Conservation (phyloP, 2,113 vertebrate species). For the Phalacrocorax carbo region DNA sequence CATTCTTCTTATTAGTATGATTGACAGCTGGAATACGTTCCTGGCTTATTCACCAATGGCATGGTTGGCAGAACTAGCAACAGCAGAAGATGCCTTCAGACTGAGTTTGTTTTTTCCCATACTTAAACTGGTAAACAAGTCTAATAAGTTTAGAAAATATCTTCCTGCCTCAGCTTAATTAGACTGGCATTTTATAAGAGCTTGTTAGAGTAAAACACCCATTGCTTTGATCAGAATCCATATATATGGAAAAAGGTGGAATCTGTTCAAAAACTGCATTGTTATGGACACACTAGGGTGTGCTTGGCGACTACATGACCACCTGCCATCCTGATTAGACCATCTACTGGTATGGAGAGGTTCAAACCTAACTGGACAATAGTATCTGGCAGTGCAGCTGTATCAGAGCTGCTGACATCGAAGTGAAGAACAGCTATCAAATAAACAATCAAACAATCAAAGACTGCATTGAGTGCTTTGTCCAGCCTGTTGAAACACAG, state of each 20-base stretch:
- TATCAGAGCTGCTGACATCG: background rate
- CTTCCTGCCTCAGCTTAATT: background rate
- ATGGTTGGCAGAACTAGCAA: background rate
- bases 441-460: background rate
- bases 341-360: background rate
- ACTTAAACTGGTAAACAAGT: background rate
- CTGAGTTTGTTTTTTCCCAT: background rate
- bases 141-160: background rate
- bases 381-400: background rate
- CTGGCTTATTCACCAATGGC: background rate
- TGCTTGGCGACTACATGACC: background rate
- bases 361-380: background rate
- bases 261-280: conserved; percentile 3
- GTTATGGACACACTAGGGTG: background rate
- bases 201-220: background rate
- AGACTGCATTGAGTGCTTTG: background rate
- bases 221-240: background rate
- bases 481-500: background rate
- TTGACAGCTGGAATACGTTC: background rate
- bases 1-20: background rate
- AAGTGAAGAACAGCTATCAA: background rate
- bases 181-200: background rate
- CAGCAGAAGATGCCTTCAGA: background rate
- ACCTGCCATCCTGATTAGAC: background rate
- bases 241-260: background rate